A percentile compares a stretch with the other conserved stretches of the same genome.
Conservation (phyloP, 2,797 vertebrate species). For the Leptatherina wallacei region DNA sequence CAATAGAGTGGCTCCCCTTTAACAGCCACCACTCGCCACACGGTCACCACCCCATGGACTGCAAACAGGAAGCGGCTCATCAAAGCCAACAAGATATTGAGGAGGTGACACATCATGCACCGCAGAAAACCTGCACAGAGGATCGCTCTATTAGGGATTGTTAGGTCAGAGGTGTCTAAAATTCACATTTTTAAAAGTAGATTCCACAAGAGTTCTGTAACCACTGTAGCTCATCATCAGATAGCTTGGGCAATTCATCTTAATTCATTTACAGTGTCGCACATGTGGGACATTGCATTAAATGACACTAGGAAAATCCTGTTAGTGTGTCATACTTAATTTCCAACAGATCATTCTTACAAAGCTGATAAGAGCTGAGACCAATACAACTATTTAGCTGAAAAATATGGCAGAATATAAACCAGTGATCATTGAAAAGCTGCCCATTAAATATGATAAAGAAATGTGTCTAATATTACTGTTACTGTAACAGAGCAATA, state of each 20-base stretch:
- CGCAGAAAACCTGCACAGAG: constrained; percentile 36
- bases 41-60: constrained; percentile 78
- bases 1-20: constrained; percentile 76
- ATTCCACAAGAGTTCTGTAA: neutral
- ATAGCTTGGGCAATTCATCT: neutral
- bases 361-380: neutral
- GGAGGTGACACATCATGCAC: constrained; percentile 67
- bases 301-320: neutral
- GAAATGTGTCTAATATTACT: neutral
- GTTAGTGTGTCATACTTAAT: neutral
- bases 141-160: neutral
- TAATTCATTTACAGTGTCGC: neutral
- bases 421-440: neutral
- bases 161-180: neutral
- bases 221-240: neutral
- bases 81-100: constrained; percentile 77
- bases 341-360: neutral
- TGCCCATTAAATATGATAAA: neutral
- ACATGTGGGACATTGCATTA: neutral
- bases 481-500: neutral
- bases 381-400: neutral
- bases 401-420: neutral
- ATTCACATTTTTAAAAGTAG: neutral
- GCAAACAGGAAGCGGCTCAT: constrained; percentile 83
- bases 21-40: constrained; percentile 75